phyloP scores from a whole-genome alignment of 2,888 invertebrate species.

The Andrena dorsata region DNA sequence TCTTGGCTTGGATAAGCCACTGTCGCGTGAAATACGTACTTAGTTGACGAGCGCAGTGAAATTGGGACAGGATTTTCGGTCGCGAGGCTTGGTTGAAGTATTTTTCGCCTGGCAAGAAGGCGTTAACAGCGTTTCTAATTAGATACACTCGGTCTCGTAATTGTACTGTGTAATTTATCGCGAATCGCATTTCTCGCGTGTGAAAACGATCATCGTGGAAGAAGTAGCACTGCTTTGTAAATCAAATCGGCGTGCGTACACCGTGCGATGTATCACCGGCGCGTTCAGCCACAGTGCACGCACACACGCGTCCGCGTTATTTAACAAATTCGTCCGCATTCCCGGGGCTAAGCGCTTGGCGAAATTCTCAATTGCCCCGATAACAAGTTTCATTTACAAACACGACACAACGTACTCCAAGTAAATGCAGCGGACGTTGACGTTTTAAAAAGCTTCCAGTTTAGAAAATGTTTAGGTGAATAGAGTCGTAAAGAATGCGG shows the following conservation, averaged over 20 bases:
- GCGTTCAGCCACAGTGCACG: slow-evolving; percentile 30
- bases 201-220: slow-evolving; percentile 62
- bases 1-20: too few relatives aligned
- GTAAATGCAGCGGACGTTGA: too few relatives aligned
- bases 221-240: slow-evolving; percentile 52
- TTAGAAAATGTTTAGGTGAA: too few relatives aligned
- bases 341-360: slow-evolving; percentile 34
- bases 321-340: slow-evolving; percentile 51
- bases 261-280: slow-evolving; percentile 14
- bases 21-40: background rate
- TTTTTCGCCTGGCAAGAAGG: background rate
- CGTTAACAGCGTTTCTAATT: slow-evolving; percentile 31
- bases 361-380: background rate
- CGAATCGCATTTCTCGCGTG: slow-evolving; percentile 50
- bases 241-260: slow-evolving; percentile 37
- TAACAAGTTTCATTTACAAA: background rate
- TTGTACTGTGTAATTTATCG: slow-evolving; percentile 19
- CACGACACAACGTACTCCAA: background rate
- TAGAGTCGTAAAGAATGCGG: too few relatives aligned
- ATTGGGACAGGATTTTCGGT: slow-evolving; percentile 35
- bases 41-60: background rate
- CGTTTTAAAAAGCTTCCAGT: too few relatives aligned
- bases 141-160: slow-evolving; percentile 24
- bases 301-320: slow-evolving; percentile 34
- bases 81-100: background rate